A percentile compares a stretch with the other conserved stretches of the same genome.
Evolutionary conservation across 2,888 invertebrate genomes (phyloP).

Genomic region (Congeria kusceri): DNA sequence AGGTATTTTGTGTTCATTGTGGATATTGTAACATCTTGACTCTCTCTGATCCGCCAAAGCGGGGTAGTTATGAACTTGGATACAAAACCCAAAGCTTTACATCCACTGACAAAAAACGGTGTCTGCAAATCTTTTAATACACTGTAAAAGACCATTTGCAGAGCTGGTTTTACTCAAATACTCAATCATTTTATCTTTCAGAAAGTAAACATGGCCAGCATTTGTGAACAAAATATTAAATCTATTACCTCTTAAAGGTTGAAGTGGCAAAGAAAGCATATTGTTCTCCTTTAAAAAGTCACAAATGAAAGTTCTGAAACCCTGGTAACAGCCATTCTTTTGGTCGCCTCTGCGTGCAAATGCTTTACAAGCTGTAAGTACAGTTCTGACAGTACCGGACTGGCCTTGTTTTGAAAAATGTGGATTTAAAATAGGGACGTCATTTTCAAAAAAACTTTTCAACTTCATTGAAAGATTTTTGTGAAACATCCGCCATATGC

Average conservation of each 20-base stretch:
- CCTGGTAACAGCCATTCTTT: slow-evolving; percentile 44
- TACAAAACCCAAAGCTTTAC: slow-evolving; percentile 24
- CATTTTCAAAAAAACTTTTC: slow-evolving; percentile 8
- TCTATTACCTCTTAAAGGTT: slow-evolving; percentile 40
- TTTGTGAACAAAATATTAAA: slow-evolving; percentile 56
- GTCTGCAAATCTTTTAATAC: slow-evolving; percentile 15
- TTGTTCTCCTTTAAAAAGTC: slow-evolving; percentile 36
- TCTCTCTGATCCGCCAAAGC: slow-evolving; percentile 31
- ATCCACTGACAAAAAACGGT: slow-evolving; percentile 26
- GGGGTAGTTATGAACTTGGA: slow-evolving; percentile 27
- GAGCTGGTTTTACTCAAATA: slow-evolving; percentile 9
- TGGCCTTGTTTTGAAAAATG: slow-evolving; percentile 12
- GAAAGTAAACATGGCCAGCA: slow-evolving; percentile 49
- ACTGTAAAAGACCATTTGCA: slow-evolving; percentile 7
- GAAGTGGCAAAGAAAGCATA: slow-evolving; percentile 27
- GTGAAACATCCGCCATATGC: slow-evolving; percentile 24
- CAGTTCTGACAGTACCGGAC: slow-evolving; percentile 6
- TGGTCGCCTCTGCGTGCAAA: slow-evolving; percentile 32
- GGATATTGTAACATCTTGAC: slow-evolving; percentile 22
- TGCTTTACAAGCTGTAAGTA: slow-evolving; percentile 14
- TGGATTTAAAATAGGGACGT: neutral
- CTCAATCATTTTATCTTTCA: slow-evolving; percentile 32
- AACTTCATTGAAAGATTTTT: slow-evolving; percentile 2
- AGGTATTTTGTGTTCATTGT: slow-evolving; percentile 13
- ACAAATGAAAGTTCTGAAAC: slow-evolving; percentile 36